A percentile compares a stretch with the other conserved stretches of the same genome.
These are phyloP conservation scores for Tethya wilhelma DNA, from an alignment of 37 sponge, comb jelly and placozoan species.

Conservation along the genomic window DNA sequence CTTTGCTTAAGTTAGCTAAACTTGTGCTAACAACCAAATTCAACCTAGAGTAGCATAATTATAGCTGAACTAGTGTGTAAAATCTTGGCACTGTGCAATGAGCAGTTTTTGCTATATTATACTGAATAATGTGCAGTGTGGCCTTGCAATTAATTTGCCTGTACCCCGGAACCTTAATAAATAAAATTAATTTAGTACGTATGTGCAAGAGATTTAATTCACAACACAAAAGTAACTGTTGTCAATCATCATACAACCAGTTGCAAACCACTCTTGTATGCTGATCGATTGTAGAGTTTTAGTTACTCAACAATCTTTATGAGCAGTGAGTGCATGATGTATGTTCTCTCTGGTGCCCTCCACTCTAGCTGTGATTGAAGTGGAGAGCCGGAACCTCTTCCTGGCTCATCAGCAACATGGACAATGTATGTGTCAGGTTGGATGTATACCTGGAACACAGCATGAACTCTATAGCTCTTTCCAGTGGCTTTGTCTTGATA, in stretches of 20 bases:
- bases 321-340: slow-evolving; percentile 44
- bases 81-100: too few relatives aligned
- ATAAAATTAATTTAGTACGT: too few relatives aligned
- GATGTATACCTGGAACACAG: slow-evolving; percentile 52
- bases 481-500: neutral
- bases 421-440: slow-evolving; percentile 61
- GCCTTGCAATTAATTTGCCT: too few relatives aligned
- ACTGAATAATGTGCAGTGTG: too few relatives aligned
- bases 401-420: neutral
- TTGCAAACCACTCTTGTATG: neutral
- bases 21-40: too few relatives aligned
- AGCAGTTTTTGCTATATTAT: too few relatives aligned
- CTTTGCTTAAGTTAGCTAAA: too few relatives aligned
- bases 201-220: too few relatives aligned
- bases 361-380: slow-evolving; percentile 30
- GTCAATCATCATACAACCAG: neutral
- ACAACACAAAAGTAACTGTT: too few relatives aligned
- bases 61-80: too few relatives aligned
- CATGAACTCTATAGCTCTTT: neutral
- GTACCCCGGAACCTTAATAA: too few relatives aligned
- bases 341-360: slow-evolving; percentile 45
- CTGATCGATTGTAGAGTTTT: neutral
- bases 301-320: neutral
- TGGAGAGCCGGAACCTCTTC: neutral
- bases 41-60: too few relatives aligned